Evolutionary conservation across 2,797 vertebrate genomes (phyloP), one percentile per base, ranked within the genome.

Genomic region (Gastrophryne carolinensis): DNA sequence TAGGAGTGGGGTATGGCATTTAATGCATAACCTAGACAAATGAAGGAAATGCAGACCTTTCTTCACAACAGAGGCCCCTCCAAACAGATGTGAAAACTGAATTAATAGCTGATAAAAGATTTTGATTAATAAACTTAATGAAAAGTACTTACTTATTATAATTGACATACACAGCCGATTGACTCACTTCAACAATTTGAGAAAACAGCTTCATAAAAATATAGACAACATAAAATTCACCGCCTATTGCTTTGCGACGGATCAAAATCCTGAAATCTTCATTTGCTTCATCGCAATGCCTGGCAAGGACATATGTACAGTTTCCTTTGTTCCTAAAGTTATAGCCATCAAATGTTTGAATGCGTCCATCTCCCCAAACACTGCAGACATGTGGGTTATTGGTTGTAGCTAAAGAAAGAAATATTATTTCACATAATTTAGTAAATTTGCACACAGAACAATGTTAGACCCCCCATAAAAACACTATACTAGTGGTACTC

Each of bases 331-430:
- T 4, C 15, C 13, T 27, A 61, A 37, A 72, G 24, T 13, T 12
- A 30, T 21, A 21, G 1, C 70, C 70, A 63, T 72, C 58, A 53
- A 72, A 72, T 15, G 47, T 72, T 1, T 52, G 52, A 26, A 52
- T 4, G 6, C 53, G n/a, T 27, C 30, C 32, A 26, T 37, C 26
- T 5, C 70, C 58, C 70, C 70, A 72, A n/a, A 47, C 62, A 24
- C 70, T 62, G 70, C 70, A 72, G 47, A 72, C 58, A 8, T 39
- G 11, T 0, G 39, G 44, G 30, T 62, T 72, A 61, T 53, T 72
- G 9, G 0, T 2, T 5, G 9, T n/a, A 3, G 30, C 69, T 72
- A 5, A 35, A 7, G 32, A 35, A 11, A 11, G 32, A 35, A 2
- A 7, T 35, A 7, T 2, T 35, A 35, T 35, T 35, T 6, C 32